These are phyloP conservation scores for Euphonia xanthogaster DNA, from an alignment of 2,797 vertebrate species.

Conservation along the genomic window DNA sequence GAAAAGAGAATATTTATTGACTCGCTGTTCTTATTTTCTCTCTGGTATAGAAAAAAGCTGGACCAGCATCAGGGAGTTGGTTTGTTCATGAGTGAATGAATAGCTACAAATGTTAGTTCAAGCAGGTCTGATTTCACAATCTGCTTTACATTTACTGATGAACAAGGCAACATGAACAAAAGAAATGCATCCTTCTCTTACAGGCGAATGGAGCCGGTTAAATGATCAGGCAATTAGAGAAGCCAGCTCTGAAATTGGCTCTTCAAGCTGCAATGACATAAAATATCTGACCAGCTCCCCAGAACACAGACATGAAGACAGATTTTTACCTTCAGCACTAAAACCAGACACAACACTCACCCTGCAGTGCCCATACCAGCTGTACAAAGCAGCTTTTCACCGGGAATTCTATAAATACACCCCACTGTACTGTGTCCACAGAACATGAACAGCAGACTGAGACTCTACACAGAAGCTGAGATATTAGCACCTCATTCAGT, in stretches of 20 bases:
- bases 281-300: background rate
- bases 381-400: background rate
- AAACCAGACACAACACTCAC: background rate
- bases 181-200: background rate
- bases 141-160: background rate
- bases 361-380: background rate
- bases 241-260: background rate
- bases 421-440: background rate
- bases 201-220: background rate
- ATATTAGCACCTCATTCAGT: background rate
- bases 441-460: background rate
- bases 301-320: background rate
- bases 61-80: background rate
- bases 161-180: background rate
- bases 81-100: background rate
- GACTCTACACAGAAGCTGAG: background rate
- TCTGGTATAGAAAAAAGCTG: background rate
- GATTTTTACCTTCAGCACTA: background rate
- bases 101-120: background rate
- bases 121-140: background rate
- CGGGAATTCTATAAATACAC: background rate
- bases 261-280: background rate
- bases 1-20: background rate
- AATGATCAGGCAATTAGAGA: background rate
- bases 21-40: background rate